phyloP scores from a whole-genome alignment of 2,113 vertebrate species.

The Spea multiplicata region DNA sequence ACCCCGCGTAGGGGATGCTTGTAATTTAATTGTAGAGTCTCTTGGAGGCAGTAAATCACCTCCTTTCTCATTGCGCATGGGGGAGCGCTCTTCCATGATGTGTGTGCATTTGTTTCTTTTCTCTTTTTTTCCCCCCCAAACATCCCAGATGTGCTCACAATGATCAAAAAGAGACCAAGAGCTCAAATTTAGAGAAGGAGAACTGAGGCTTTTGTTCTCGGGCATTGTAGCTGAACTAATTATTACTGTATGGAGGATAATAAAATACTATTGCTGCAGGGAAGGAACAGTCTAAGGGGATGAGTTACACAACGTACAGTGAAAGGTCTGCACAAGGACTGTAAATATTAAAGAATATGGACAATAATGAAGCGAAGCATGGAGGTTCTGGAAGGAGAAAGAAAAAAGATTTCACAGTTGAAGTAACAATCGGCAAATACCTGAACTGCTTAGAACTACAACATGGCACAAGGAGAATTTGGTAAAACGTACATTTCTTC shows the following conservation, averaged over 20 bases:
- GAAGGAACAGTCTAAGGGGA: constrained; percentile 58
- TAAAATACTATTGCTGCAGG: constrained; percentile 71
- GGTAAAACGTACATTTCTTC: too few relatives aligned
- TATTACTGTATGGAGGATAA: constrained; percentile 80
- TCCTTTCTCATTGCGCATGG: neutral
- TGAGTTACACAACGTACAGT: constrained; percentile 71
- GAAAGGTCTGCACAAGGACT: constrained; percentile 65
- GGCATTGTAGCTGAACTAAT: constrained; percentile 77
- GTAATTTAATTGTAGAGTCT: too few relatives aligned
- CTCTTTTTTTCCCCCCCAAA: constrained; percentile 70
- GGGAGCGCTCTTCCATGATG: neutral
- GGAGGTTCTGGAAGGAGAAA: constrained; percentile 48
- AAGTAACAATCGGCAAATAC: neutral
- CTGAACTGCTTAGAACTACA: too few relatives aligned
- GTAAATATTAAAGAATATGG: constrained; percentile 75
- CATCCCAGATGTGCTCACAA: constrained; percentile 74
- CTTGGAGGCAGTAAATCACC: neutral
- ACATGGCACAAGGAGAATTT: too few relatives aligned
- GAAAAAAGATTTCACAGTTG: neutral
- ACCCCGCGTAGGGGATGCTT: too few relatives aligned
- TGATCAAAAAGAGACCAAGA: constrained; percentile 75
- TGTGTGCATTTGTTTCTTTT: neutral
- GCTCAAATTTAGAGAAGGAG: constrained; percentile 69
- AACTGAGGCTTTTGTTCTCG: constrained; percentile 76
- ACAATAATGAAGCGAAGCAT: constrained; percentile 71